These are phyloP conservation scores for Molorchus minor DNA, from an alignment of 2,888 invertebrate genomes.

Conservation along the genomic window DNA sequence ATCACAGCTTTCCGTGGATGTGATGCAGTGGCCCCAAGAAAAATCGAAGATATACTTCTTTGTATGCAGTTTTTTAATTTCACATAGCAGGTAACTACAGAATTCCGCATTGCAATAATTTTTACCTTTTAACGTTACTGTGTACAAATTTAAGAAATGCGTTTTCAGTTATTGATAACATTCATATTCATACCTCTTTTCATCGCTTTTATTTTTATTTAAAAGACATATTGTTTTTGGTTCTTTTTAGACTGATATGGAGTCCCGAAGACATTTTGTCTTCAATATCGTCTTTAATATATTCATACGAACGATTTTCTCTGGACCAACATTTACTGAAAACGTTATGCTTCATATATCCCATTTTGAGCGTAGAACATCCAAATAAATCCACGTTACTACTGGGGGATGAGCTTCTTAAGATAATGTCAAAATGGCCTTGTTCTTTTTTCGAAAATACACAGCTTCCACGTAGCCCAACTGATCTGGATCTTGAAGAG, in stretches of 20 bases:
- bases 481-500: slow-evolving; percentile 31
- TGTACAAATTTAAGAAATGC: no score
- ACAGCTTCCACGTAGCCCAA: slow-evolving; percentile 25
- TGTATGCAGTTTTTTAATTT: slow-evolving; percentile 26
- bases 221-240: no score
- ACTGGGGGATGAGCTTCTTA: slow-evolving; percentile 32
- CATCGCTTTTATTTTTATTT: no score
- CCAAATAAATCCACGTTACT: slow-evolving; percentile 11
- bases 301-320: slow-evolving; percentile 27
- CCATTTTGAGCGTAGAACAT: slow-evolving; percentile 16
- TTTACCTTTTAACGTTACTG: no score
- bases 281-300: slow-evolving; percentile 23
- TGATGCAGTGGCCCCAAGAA: slow-evolving; percentile 23
- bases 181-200: no score
- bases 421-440: slow-evolving; percentile 18
- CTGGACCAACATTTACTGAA: slow-evolving; percentile 16
- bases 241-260: slow-evolving; percentile 29
- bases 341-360: slow-evolving; percentile 29
- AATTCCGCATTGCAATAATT: background rate
- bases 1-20: slow-evolving; percentile 17
- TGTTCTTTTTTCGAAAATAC: slow-evolving; percentile 17
- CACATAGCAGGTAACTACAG: slow-evolving; percentile 27
- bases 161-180: no score
- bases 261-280: slow-evolving; percentile 25
- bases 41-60: slow-evolving; percentile 21